Percentiles rank a stretch among this genome's conserved stretches.
Evolutionary conservation across 2,113 vertebrate genomes (phyloP).

Genomic region (Bettongia penicillata): DNA sequence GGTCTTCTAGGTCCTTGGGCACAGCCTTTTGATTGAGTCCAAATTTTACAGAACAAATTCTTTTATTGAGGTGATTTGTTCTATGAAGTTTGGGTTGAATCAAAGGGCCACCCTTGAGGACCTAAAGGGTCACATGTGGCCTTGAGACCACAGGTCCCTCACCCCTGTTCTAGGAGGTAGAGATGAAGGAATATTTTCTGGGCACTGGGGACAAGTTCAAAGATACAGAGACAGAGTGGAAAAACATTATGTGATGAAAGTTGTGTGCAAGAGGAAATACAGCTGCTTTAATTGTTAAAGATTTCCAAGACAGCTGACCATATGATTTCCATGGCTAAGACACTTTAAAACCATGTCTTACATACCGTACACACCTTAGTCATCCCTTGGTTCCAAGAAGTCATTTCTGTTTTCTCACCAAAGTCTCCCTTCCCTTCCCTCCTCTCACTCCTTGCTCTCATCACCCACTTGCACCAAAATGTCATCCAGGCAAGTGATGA

Average conservation of each 20-base stretch:
- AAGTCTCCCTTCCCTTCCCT: background rate
- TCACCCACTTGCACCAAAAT: background rate
- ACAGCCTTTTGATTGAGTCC: no score
- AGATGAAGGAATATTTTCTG: background rate
- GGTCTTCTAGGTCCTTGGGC: no score
- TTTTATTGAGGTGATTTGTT: no score
- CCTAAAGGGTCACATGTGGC: no score
- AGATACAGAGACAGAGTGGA: background rate
- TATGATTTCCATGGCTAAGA: background rate
- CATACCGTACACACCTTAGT: background rate
- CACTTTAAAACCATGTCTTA: background rate
- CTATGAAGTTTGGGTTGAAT: no score
- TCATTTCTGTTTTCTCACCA: background rate
- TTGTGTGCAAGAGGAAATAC: background rate
- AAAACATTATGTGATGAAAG: background rate
- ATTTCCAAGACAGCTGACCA: background rate
- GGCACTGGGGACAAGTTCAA: background rate
- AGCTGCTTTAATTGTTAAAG: background rate
- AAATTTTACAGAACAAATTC: no score
- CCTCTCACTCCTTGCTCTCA: no score
- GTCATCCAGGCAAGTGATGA: background rate
- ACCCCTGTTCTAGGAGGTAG: background rate
- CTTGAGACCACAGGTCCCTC: no score
- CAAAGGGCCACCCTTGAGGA: no score
- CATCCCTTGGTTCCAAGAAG: background rate